Conservation (phyloP, 2,888 invertebrate species). For the Plusia festucae region DNA sequence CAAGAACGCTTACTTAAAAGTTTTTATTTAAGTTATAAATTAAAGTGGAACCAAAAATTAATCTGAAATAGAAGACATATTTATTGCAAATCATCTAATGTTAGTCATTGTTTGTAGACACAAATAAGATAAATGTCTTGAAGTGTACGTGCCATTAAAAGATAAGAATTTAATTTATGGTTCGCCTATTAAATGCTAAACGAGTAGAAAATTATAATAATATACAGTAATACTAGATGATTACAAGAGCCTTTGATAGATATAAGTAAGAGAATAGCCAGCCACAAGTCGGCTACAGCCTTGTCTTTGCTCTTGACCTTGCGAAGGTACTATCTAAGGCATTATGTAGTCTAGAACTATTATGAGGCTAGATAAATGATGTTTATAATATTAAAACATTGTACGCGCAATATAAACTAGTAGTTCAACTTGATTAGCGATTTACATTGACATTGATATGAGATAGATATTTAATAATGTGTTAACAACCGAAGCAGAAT, state of each 20-base stretch:
- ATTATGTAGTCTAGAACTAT: conserved; percentile 22
- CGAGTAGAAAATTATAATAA: neutral
- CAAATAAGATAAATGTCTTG: neutral
- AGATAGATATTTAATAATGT: neutral
- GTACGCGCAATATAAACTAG: neutral
- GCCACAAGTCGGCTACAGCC: conserved; percentile 40
- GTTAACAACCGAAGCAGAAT: neutral
- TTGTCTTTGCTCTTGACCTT: conserved; percentile 52
- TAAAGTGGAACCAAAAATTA: neutral
- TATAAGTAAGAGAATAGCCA: conserved; percentile 24
- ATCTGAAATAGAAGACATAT: neutral
- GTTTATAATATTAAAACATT: conserved; percentile 10
- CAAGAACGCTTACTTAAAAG: neutral
- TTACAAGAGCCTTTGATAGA: neutral
- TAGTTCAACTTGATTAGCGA: neutral
- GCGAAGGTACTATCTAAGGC: conserved; percentile 23
- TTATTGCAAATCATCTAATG: neutral
- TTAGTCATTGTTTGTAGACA: conserved; percentile 3
- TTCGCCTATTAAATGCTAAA: neutral
- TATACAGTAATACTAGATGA: neutral
- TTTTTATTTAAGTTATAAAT: neutral
- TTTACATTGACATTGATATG: neutral
- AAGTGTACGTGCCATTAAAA: neutral
- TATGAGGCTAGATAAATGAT: conserved; percentile 9
- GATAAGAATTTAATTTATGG: conserved; percentile 3